Conservation (phyloP, 2,797 vertebrate species). For the Vespertilio murinus region DNA sequence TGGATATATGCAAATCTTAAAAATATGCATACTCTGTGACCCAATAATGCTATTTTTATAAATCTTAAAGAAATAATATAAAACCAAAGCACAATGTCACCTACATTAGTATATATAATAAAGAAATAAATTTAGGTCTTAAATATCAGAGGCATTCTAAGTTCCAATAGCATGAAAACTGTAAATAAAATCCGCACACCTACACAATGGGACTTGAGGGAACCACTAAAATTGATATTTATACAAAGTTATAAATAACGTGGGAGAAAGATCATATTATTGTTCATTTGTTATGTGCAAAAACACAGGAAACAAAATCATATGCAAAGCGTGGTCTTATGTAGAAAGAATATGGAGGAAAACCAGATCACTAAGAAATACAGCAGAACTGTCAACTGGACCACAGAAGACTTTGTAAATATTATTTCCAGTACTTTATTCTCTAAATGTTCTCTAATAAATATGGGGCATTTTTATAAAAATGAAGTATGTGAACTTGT, state of each 20-base stretch:
- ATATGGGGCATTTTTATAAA: not conserved
- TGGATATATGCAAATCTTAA: not conserved
- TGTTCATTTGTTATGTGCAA: slow-evolving; percentile 62
- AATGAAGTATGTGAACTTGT: not conserved
- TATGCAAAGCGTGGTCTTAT: slow-evolving; percentile 37
- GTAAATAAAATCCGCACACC: slow-evolving; percentile 35
- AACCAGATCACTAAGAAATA: slow-evolving; percentile 28
- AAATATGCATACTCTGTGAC: not conserved
- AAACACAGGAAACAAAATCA: slow-evolving; percentile 70
- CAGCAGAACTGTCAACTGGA: not conserved
- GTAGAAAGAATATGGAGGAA: slow-evolving; percentile 50
- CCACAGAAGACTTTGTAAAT: not conserved
- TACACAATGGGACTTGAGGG: slow-evolving; percentile 21
- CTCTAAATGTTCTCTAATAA: not conserved
- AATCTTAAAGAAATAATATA: not conserved
- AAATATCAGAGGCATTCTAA: slow-evolving; percentile 14
- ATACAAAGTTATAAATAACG: slow-evolving; percentile 65
- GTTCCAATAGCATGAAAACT: not conserved
- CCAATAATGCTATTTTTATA: not conserved
- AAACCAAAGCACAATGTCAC: slow-evolving; percentile 13
- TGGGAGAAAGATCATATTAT: slow-evolving; percentile 40
- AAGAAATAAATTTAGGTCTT: slow-evolving; percentile 4
- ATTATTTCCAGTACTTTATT: slow-evolving; percentile 15
- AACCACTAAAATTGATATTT: slow-evolving; percentile 30
- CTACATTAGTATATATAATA: not conserved